These are phyloP conservation scores for Brachystomella parvula DNA, from an alignment of 1,140 invertebrate genomes.

Conservation along the genomic window DNA sequence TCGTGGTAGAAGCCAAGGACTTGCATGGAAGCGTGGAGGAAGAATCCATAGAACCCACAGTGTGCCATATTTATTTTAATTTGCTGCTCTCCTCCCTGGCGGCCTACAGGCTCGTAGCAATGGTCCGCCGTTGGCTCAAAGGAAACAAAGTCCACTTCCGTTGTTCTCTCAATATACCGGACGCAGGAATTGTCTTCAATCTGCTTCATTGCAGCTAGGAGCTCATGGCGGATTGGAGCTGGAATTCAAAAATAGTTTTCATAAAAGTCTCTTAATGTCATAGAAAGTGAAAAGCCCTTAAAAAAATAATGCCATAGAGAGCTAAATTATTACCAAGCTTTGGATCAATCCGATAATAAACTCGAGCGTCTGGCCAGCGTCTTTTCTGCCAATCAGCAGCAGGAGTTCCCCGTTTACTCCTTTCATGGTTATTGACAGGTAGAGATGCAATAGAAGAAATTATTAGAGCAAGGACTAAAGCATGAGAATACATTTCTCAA, in stretches of 20 bases:
- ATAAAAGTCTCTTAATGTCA: too few relatives aligned
- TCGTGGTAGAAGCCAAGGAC: conserved; percentile 11
- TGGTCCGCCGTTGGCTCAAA: not conserved
- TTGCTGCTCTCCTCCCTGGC: not conserved
- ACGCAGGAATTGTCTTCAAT: conserved; percentile 9
- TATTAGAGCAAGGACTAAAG: not conserved
- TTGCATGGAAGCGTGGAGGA: conserved; percentile 7
- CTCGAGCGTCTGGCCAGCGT: conserved; percentile 3
- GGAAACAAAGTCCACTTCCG: not conserved
- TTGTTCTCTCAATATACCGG: not conserved
- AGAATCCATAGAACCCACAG: conserved; percentile 3
- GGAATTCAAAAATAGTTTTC: not conserved
- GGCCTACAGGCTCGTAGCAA: conserved; percentile 1
- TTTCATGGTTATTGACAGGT: not conserved
- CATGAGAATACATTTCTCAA: not conserved
- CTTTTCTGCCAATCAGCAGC: not conserved
- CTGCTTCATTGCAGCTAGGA: not conserved
- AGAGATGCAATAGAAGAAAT: not conserved
- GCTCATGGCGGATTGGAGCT: not conserved
- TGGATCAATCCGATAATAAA: conserved; percentile 6
- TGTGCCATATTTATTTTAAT: not conserved
- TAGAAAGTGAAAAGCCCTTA: too few relatives aligned
- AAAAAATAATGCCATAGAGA: not conserved
- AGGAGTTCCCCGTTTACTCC: not conserved
- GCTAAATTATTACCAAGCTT: not conserved